Evolutionary conservation across 2,113 vertebrate species (phyloP), one percentile per base, ranked within the genome.

Genomic region (Dipodomys spectabilis): DNA sequence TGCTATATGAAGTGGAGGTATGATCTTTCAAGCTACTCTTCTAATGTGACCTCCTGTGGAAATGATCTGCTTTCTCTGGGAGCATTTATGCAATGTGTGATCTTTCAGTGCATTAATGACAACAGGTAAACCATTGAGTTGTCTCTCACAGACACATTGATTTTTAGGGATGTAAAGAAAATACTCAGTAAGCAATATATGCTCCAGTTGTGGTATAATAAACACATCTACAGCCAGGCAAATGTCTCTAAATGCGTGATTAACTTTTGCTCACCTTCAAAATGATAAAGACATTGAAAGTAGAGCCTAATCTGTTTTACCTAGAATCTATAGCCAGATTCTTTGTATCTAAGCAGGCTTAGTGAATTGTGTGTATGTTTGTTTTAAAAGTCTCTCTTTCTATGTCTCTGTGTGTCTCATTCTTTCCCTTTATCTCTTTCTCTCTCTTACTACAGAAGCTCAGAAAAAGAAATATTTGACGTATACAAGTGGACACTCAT

Each of bases 161-260:
- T 90, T 97, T 85, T 97, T 83, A 81, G 53, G 73, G 79, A 92
- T 74, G 45, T 67, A 81, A 97, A 82, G 75, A 77, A 92, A 69
- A 92, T 88, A 95, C 92, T 88, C 62, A 44, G 32, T 72, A 94
- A 96, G 86, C 72, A 82, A 67, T 67, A 57, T 15, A 6, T 81
- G 92, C 83, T 90, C 82, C 91, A 96, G 72, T 80, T 94, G n/a
- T 91, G 96, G 49, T 60, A 92, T 75, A 82, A 75, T 90, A 94
- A 95, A 68, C 84, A 95, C 60, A 85, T 13, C 6, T 53, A 96
- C 7, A 85, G 65, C 93, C 77, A 92, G 83, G 73, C 35, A 77
- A 97, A 60, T 80, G 64, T 77, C 27, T 91, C 90, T 97, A 85
- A 77, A 86, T 96, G 84, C 71, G 92, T 97, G 97, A 97, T 98